A percentile compares a stretch with the other conserved stretches of the same genome.
These are phyloP conservation scores for Rotaria macrura DNA, from an alignment of 2,888 invertebrate genomes.

Conservation along the genomic window DNA sequence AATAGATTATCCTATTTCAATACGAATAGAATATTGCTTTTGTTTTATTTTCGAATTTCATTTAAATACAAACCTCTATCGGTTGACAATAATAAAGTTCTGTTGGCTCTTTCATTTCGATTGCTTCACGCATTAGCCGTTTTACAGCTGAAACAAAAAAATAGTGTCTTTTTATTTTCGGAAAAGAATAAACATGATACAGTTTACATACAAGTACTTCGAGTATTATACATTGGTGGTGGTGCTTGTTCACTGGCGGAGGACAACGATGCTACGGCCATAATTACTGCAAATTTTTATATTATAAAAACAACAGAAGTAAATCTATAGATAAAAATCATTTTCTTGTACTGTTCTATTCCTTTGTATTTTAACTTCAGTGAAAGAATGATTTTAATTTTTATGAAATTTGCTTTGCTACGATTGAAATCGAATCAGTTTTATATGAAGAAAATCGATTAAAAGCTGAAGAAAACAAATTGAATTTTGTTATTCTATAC, in stretches of 20 bases:
- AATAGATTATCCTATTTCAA: conserved; percentile 68
- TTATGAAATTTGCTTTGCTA: too few species aligned
- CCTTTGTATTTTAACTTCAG: too few species aligned
- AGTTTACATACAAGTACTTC: neutral
- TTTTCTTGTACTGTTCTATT: too few species aligned
- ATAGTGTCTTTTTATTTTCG: neutral
- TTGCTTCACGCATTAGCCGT: conserved; percentile 78
- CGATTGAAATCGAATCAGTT: too few species aligned
- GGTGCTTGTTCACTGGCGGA: neutral
- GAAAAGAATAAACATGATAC: neutral
- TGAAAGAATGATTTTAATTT: too few species aligned
- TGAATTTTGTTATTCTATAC: too few species aligned
- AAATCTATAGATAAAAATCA: neutral
- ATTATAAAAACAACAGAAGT: neutral
- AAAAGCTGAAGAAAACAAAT: too few species aligned
- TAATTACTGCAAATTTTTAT: neutral
- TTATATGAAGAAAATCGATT: too few species aligned
- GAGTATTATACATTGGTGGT: neutral
- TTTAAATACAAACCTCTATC: conserved; percentile 56
- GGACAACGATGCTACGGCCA: neutral
- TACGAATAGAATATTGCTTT: neutral
- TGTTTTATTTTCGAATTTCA: neutral
- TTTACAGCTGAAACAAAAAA: conserved; percentile 63
- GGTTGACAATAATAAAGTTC: conserved; percentile 80
- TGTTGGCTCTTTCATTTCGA: conserved; percentile 70